Evolutionary conservation across 2,797 vertebrate species (phyloP).

Genomic region (Takifugu ocellatus): DNA sequence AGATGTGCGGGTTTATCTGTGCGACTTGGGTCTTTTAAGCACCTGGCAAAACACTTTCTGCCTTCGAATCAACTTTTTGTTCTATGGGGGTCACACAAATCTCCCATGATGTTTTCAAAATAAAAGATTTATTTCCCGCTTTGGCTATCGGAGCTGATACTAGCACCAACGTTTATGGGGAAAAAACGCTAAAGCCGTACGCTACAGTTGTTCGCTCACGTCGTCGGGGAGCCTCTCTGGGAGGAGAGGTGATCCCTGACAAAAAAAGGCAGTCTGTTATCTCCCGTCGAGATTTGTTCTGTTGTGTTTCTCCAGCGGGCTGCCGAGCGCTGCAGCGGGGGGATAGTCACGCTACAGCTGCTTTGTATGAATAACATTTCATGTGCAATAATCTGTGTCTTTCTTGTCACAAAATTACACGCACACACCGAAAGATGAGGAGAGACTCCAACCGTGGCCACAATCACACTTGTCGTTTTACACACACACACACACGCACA

Average conservation of each 20-base stretch:
- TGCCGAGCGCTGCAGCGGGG: conserved; percentile 70
- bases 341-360: conserved; percentile 75
- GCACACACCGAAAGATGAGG: conserved; percentile 13
- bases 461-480: conserved; percentile 37
- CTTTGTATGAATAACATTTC: conserved; percentile 77
- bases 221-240: too few relatives aligned
- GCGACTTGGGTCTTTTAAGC: too few relatives aligned
- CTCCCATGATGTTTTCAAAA: too few relatives aligned
- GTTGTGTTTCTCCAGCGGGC: conserved; percentile 73
- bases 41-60: neutral
- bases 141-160: too few relatives aligned
- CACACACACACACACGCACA: conserved; percentile 4
- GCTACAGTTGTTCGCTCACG: too few relatives aligned
- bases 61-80: neutral
- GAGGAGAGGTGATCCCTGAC: too few relatives aligned
- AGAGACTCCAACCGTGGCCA: conserved; percentile 41
- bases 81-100: neutral
- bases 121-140: neutral
- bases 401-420: conserved; percentile 61
- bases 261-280: neutral
- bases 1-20: too few relatives aligned
- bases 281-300: conserved; percentile 67
- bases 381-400: conserved; percentile 77
- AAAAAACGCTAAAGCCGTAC: too few relatives aligned
- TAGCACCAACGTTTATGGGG: too few relatives aligned